Conservation (phyloP, 2,888 invertebrate species). For the Sympetrum striolatum region DNA sequence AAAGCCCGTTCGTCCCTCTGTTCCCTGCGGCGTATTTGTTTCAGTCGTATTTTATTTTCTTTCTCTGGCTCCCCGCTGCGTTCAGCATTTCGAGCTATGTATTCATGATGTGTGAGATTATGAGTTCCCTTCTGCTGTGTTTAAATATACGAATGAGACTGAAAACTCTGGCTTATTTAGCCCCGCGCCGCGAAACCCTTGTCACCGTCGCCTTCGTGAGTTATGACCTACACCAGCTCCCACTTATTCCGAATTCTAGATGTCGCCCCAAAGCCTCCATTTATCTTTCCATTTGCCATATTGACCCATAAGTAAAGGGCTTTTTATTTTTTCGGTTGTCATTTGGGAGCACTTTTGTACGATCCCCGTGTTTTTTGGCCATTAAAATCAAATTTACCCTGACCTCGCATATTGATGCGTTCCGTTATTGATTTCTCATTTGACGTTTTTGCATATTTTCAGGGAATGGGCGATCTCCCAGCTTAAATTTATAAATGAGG, state of each 20-base stretch:
- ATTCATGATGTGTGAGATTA: constrained; percentile 11
- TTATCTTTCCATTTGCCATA: background rate
- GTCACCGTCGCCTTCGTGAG: background rate
- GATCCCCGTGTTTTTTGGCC: too few species aligned
- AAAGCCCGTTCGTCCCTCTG: too few species aligned
- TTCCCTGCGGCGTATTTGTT: background rate
- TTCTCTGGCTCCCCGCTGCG: background rate
- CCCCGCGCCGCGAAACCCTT: background rate
- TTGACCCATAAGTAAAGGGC: background rate
- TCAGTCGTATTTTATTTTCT: background rate
- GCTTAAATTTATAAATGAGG: too few species aligned
- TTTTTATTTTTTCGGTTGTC: too few species aligned
- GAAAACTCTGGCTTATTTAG: background rate
- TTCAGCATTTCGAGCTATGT: background rate
- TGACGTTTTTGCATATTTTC: too few species aligned
- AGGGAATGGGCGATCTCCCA: too few species aligned
- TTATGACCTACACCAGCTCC: background rate
- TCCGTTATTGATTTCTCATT: too few species aligned
- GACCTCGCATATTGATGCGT: too few species aligned
- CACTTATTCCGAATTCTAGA: constrained; percentile 5
- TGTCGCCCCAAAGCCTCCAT: background rate
- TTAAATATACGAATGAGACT: constrained; percentile 12
- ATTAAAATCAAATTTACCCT: too few species aligned
- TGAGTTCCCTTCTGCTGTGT: background rate
- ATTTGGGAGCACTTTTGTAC: too few species aligned